A percentile compares a stretch with the other conserved stretches of the same genome.
Evolutionary conservation across 1,140 invertebrate species (phyloP).

Genomic region (Phthorimaea operculella): DNA sequence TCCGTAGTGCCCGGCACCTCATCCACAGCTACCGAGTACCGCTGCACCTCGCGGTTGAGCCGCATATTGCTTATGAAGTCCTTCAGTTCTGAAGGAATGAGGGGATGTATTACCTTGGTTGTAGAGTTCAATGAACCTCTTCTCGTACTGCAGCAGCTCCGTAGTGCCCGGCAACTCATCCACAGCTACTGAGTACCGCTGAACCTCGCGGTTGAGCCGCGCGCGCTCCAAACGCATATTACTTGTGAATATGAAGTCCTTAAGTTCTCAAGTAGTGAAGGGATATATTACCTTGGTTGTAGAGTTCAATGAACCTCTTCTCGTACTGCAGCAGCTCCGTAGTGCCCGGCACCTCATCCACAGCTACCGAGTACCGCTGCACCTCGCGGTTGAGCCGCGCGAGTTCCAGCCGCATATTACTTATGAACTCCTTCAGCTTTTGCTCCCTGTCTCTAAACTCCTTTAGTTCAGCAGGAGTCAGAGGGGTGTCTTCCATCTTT

Average conservation of each 20-base stretch:
- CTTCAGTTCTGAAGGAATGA: conserved; percentile 43
- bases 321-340: conserved; percentile 96
- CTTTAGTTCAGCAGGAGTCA: conserved; percentile 48
- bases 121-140: conserved; percentile 94
- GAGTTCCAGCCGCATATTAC: conserved; percentile 69
- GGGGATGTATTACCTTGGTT: conserved; percentile 89
- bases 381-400: conserved; percentile 88
- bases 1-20: conserved; percentile 93
- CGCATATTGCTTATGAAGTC: conserved; percentile 74
- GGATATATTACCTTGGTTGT: conserved; percentile 84
- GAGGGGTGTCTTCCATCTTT: conserved; percentile 41
- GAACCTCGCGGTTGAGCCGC: conserved; percentile 85
- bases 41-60: conserved; percentile 84
- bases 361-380: conserved; percentile 77
- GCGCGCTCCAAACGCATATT: too few relatives aligned
- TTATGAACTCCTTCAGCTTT: conserved; percentile 63
- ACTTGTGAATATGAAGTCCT: conserved; percentile 67
- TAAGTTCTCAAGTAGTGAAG: conserved; percentile 39
- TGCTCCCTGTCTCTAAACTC: conserved; percentile 72
- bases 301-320: conserved; percentile 93
- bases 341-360: conserved; percentile 92
- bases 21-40: conserved; percentile 84
- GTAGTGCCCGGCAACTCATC: conserved; percentile 93
- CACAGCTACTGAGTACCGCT: conserved; percentile 79
- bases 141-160: conserved; percentile 94